Evolutionary conservation across 2,113 vertebrate species (phyloP).

Genomic region (Chascanopsetta lugubris): DNA sequence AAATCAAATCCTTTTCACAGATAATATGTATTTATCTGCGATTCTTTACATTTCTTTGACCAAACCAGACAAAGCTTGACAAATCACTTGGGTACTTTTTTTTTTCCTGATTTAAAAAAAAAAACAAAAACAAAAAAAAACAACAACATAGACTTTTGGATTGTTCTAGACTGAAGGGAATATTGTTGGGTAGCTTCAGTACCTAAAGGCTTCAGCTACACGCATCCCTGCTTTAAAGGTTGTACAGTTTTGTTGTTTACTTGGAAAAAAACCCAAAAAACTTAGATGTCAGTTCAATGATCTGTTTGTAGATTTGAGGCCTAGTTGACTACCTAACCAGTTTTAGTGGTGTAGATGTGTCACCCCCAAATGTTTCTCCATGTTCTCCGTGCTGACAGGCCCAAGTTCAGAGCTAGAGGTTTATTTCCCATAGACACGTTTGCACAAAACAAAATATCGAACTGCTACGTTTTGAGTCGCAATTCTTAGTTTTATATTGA

Average conservation of each 20-base stretch:
- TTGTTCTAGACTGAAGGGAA: conserved; percentile 37
- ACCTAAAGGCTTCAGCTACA: conserved; percentile 43
- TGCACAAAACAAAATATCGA: conserved; percentile 76
- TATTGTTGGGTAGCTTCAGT: conserved; percentile 28
- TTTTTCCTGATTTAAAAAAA: conserved; percentile 32
- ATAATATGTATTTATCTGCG: conserved; percentile 54
- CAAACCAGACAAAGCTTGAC: conserved; percentile 57
- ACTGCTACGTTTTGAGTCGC: conserved; percentile 68
- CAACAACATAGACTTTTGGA: no score
- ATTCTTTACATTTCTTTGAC: conserved; percentile 8
- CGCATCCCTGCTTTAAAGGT: conserved; percentile 56
- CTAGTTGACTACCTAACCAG: conserved; percentile 74
- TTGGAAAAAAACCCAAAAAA: conserved; percentile 27
- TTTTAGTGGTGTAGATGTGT: conserved; percentile 68
- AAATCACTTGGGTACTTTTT: conserved; percentile 64
- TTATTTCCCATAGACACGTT: conserved; percentile 69
- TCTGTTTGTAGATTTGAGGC: conserved; percentile 55
- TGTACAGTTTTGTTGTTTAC: conserved; percentile 36
- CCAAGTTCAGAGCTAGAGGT: conserved; percentile 60
- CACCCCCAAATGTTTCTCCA: conserved; percentile 28
- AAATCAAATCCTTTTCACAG: conserved; percentile 25
- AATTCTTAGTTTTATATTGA: conserved; percentile 71
- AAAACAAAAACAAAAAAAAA: conserved; percentile 32
- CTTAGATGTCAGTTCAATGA: conserved; percentile 40
- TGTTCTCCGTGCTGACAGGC: conserved; percentile 61